Conservation (phyloP, 2,797 vertebrate species). For the Premnoplex brunnescens region DNA sequence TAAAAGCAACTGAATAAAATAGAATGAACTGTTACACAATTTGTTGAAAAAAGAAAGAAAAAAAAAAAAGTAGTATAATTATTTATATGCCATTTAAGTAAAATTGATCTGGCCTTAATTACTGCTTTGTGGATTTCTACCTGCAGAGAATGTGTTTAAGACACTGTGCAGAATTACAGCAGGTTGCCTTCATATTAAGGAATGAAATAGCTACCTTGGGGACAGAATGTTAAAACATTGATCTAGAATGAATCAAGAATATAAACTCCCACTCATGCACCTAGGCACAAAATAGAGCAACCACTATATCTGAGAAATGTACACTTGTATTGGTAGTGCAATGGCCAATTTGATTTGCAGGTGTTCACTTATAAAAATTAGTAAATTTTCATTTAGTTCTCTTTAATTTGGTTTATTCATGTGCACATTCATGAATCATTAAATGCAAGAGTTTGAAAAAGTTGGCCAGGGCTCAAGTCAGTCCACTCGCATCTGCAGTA, state of each 20-base stretch:
- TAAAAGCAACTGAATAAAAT: background rate
- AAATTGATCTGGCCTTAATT: background rate
- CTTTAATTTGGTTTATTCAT: background rate
- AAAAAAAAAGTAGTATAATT: background rate
- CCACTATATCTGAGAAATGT: background rate
- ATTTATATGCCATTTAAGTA: background rate
- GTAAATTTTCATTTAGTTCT: background rate
- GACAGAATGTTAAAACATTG: background rate
- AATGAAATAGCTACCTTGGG: background rate
- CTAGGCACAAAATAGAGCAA: background rate
- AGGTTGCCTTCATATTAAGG: background rate
- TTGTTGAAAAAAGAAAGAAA: background rate
- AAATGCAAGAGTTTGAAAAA: background rate
- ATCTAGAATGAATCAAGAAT: background rate
- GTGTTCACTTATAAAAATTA: background rate
- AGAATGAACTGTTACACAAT: background rate
- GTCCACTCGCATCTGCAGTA: background rate
- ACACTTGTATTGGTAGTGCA: background rate
- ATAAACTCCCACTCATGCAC: background rate
- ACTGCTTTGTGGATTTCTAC: background rate
- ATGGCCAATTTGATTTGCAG: background rate
- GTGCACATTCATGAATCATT: background rate
- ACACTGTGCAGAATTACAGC: background rate
- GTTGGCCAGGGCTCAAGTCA: background rate
- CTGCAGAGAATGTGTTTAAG: background rate